Percentiles rank a stretch among this genome's conserved stretches.
These are phyloP conservation scores for Bursaphelenchus mucronatus DNA, from an alignment of 1,140 invertebrate genomes.

Conservation along the genomic window DNA sequence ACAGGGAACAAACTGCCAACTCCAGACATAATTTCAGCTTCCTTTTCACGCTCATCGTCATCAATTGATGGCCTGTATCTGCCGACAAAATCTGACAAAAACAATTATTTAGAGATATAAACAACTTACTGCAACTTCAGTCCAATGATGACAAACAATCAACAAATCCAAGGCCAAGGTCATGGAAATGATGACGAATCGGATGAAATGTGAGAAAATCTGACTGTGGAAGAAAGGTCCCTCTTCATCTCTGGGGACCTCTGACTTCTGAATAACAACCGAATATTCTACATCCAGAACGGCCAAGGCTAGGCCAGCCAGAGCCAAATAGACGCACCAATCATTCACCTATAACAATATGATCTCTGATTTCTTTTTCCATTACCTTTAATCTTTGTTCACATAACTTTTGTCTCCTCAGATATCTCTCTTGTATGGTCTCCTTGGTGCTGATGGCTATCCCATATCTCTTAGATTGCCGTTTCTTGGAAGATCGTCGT, in stretches of 20 bases:
- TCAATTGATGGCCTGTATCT: constrained; percentile 47
- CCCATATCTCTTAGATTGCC: constrained; percentile 2
- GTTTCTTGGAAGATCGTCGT: constrained; percentile 13
- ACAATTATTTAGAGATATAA: not conserved
- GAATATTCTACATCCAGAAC: constrained; percentile 50
- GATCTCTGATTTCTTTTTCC: not conserved
- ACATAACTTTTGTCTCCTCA: constrained; percentile 19
- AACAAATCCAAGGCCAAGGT: constrained; percentile 49
- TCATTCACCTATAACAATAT: constrained; percentile 47
- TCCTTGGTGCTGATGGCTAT: constrained; percentile 17
- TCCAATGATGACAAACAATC: constrained; percentile 44
- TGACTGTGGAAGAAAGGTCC: not conserved
- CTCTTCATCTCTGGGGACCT: constrained; percentile 8
- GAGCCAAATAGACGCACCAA: constrained; percentile 38
- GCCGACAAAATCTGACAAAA: constrained; percentile 45
- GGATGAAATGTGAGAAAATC: constrained; percentile 14
- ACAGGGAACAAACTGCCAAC: constrained; percentile 51
- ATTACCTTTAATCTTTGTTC: constrained; percentile 38
- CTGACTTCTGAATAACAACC: not conserved
- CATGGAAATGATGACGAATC: constrained; percentile 32
- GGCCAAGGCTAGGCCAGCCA: constrained; percentile 41
- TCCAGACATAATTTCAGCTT: constrained; percentile 43
- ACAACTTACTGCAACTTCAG: constrained; percentile 39
- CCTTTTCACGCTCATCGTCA: constrained; percentile 31
- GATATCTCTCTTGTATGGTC: constrained; percentile 35